Base-by-base conservation (phyloP, 2,797 vertebrate species). In the Moxostoma hubbsi region DNA sequence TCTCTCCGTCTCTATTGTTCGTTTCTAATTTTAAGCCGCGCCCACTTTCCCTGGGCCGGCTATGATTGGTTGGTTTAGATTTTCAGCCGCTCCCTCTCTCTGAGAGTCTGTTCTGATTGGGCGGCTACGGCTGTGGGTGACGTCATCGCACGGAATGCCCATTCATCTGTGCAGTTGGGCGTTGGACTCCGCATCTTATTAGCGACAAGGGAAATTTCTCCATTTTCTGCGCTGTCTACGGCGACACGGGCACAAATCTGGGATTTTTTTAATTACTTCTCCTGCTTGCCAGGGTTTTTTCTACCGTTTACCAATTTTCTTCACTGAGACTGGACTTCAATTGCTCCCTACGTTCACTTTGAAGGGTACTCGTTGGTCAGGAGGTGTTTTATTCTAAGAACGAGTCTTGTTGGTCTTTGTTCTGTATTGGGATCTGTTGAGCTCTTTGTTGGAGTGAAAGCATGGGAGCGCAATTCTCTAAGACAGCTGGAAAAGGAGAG, bases 181-280 rank as follows among this genome's bases (percentile, higher is more conserved):
- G 96, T 97, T 96, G 96, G 95, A 96, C 94, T 94, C 94, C 92
- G 95, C 96, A 96, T 97, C 96, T 97, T 96, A 96, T 96, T 96
- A 96, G 94, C 95, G 92, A 95, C 94, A 92, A 93, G 96, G 95
- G 94, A 94, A 91, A 95, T 96, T 96, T 96, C 96, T 97, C 95
- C 94, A 96, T 97, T 97, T 96, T 96, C 94, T 95, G 88, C 94
- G 93, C 94, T 93, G 93, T 96, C 95, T 94, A 92, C 94, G 92
- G 94, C 94, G 86, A 88, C 89, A 91, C 94, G 91, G 92, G 91
- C 94, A 93, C 94, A 93, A 90, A 93, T 91, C 93, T 93, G 93
- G 94, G 94, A 95, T 94, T 94, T 88, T 93, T 36, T 36, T 4
- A 95, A 93, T 91, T 89, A 93, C 90, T 90, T 91, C 90, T 85